Evolutionary conservation across 2,113 vertebrate species (phyloP), one percentile per base, ranked within the genome.

Genomic region (Catharus bicknelli): DNA sequence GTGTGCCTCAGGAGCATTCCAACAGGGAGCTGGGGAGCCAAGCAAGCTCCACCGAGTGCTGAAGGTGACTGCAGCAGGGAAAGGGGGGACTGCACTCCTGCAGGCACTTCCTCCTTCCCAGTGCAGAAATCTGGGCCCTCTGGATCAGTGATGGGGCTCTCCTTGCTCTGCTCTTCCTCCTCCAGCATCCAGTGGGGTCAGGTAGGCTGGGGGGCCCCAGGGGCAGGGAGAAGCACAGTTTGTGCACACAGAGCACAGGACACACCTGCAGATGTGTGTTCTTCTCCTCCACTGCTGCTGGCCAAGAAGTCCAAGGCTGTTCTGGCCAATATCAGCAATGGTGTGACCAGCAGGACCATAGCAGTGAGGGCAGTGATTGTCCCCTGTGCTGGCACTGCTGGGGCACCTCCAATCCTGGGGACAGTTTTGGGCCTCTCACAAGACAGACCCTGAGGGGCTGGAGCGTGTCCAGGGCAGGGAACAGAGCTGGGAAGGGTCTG

Each of bases 391-490:
- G 67, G 14, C 67, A 42, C 26, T 58, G 67, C 51, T 66, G 51
- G 1, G 68, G 13, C 61, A 59, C 29, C n/a, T 34, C 38, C 13
- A 54, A 0, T 30, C 16, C 69, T 40, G 38, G 3, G 38, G 4
- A 0, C 29, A 53, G 1, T 26, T 6, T 6, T 53, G 61, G 51
- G 38, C 23, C 13, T 8, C n/a, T 47, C 53, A 29, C 53, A 74
- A 19, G 1, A 2, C 4, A 45, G 15, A 58, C 13, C 29, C 7
- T 7, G 77, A 81, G 45, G 43, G 53, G 45, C 53, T 81, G 68
- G n/a, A 59, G 32, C 0, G 0, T n/a, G 36, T 45, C 10, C 51
- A 53, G n/a, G 8, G 36, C 0, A 59, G 36, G 58, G 43, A 73
- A 43, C 0, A 0, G 58, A 64, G 42, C 34, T 63, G 58, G 50